Evolutionary conservation across 2,888 invertebrate species (phyloP).

Genomic region (Ceratothoa steindachneri): DNA sequence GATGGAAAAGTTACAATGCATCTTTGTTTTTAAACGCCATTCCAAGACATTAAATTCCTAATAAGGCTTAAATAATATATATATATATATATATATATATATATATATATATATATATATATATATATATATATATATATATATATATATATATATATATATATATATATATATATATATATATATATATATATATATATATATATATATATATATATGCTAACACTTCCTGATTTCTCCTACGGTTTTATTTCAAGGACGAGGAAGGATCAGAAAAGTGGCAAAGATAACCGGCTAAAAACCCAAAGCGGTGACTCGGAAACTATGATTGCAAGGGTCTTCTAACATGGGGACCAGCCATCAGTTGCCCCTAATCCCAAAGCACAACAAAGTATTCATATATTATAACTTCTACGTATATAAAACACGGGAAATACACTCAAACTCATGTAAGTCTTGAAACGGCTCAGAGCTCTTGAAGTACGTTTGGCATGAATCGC

Average conservation of each 20-base stretch:
- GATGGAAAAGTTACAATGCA: background rate
- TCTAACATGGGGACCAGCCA: slow-evolving; percentile 13
- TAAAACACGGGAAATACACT: background rate
- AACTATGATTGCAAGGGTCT: background rate
- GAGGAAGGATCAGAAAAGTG: background rate
- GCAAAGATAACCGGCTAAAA: background rate
- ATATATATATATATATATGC: background rate
- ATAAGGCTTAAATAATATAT: background rate
- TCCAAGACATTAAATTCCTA: background rate
- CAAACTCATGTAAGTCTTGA: background rate
- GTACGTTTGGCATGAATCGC: too few relatives aligned
- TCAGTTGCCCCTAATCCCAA: background rate
- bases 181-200: background rate
- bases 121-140: too few relatives aligned
- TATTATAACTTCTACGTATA: background rate
- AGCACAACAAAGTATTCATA: background rate
- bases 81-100: slow-evolving; percentile 1
- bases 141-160: slow-evolving; percentile 12
- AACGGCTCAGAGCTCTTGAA: too few relatives aligned
- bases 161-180: slow-evolving; percentile 7
- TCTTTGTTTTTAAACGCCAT: background rate
- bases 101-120: background rate
- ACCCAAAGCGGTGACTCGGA: background rate
- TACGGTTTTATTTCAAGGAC: background rate
- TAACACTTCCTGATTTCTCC: background rate